Base-by-base conservation (phyloP, 2,797 vertebrate species). In the Jordanella pulchra region DNA sequence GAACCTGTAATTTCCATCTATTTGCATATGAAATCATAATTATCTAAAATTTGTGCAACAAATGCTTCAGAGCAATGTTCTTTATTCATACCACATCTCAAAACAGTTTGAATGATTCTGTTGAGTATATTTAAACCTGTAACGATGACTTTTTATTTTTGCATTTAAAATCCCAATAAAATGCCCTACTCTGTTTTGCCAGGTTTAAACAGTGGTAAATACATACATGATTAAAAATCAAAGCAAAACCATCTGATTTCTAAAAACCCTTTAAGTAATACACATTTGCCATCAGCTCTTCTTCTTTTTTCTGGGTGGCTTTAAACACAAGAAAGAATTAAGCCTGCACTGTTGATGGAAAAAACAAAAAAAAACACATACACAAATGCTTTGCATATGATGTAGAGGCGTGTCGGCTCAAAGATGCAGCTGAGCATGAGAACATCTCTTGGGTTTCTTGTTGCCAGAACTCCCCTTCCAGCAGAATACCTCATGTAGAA, bases 341-440 rank as follows among this genome's bases (percentile, higher is more conserved):
- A 89, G n/a, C 78, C 65, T 53, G 35, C 45, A 23, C 61, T 75
- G 75, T 87, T 87, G 82, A 83, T 61, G 69, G 83, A 79, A 56
- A 60, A 72, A 71, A 45, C 0, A 6, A 0, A 4, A 4, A 4
- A 39, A 39, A 39, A 39, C 35, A 61, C 6, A 67, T 75, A 63
- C 45, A 50, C 48, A 12, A 63, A 83, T 13, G 42, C 69, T 69
- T 71, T 65, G 65, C 83, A 78, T 81, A 75, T 72, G 87, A 85
- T 79, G 60, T 44, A 48, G 56, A 83, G 87, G 82, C 45, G 67
- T 69, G 81, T 81, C 74, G 70, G 76, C 83, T 78, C 28, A 21
- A 76, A 81, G 74, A 80, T 42, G 32, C 86, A 84, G 84, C 87
- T 83, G 76, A 86, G 79, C 80, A 71, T 76, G 84, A 87, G 87